phyloP scores from a whole-genome alignment of 2,797 vertebrate genomes.

The Megaceryle alcyon region DNA sequence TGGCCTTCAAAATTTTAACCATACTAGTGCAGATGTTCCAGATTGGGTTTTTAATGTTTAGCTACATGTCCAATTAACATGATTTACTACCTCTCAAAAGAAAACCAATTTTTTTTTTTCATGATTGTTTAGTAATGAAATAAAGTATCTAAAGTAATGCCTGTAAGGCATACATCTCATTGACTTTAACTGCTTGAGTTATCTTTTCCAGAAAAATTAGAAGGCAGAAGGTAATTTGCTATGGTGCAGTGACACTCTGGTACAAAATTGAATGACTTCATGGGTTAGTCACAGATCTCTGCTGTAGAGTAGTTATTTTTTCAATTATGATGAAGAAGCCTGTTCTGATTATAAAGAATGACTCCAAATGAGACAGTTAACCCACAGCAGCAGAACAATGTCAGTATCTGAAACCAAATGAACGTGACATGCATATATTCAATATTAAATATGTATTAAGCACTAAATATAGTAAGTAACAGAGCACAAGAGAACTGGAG shows the following conservation, averaged over 20 bases:
- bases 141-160: not conserved
- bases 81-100: not conserved
- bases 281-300: not conserved
- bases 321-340: not conserved
- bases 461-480: not conserved
- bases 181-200: not conserved
- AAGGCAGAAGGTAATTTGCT: not conserved
- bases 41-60: not conserved
- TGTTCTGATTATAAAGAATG: not conserved
- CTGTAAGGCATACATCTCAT: not conserved
- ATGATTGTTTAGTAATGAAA: not conserved
- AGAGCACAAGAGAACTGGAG: not conserved
- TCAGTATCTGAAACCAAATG: not conserved
- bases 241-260: not conserved
- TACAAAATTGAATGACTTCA: not conserved
- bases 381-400: not conserved
- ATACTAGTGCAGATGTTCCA: not conserved
- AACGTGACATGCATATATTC: not conserved
- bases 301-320: not conserved
- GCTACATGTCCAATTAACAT: not conserved
- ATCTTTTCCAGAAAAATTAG: not conserved
- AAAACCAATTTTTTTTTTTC: not conserved
- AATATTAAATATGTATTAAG: not conserved
- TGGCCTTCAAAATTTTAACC: not conserved
- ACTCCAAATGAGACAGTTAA: not conserved